Conservation (phyloP, 2,113 vertebrate genomes). For the Excalfactoria chinensis region DNA sequence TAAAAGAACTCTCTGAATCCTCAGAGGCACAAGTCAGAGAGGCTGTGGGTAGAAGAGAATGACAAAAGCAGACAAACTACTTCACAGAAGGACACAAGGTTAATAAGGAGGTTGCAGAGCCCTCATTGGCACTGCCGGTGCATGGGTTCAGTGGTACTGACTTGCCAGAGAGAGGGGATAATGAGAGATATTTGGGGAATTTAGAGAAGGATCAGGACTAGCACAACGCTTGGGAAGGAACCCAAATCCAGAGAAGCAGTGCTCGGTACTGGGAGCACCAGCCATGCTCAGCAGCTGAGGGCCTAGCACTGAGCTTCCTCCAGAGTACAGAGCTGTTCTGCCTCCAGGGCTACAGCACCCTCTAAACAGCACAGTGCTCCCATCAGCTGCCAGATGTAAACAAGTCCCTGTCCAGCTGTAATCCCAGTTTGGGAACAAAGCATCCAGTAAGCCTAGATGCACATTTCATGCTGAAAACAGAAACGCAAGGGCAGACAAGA, state of each 20-base stretch:
- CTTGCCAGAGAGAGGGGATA: background rate
- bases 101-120: background rate
- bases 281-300: background rate
- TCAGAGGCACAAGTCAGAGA: background rate
- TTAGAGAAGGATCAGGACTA: background rate
- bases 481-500: background rate
- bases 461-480: background rate
- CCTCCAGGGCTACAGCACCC: background rate
- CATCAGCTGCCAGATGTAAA: background rate
- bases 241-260: background rate
- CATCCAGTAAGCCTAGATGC: background rate
- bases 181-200: background rate
- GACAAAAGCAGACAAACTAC: background rate
- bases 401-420: background rate
- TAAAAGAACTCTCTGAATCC: background rate
- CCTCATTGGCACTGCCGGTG: background rate
- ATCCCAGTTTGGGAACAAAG: background rate
- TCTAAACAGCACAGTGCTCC: background rate
- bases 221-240: background rate
- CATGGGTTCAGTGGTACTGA: background rate
- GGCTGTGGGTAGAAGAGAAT: background rate
- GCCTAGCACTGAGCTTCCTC: background rate
- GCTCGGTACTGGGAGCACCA: background rate
- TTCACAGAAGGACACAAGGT: background rate
- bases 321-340: background rate